A percentile compares a stretch with the other conserved stretches of the same genome.
Evolutionary conservation across 1,140 invertebrate species (phyloP).

Genomic region (Drosophila ironensis): DNA sequence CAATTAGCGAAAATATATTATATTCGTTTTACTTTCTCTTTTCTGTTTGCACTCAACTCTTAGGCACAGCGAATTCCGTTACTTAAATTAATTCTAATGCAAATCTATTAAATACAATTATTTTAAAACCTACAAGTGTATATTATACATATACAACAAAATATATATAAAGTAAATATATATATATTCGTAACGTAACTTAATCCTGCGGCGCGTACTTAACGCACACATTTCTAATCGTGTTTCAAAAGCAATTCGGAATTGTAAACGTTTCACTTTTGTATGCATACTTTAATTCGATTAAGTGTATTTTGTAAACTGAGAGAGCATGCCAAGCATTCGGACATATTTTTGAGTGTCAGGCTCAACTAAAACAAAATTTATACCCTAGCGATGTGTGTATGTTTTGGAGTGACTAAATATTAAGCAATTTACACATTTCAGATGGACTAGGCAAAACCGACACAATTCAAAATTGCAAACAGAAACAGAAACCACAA

Average conservation of each 20-base stretch:
- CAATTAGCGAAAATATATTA: conserved; percentile 56
- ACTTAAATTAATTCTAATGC: conserved; percentile 63
- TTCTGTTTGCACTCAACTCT: conserved; percentile 16
- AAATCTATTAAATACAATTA: conserved; percentile 35
- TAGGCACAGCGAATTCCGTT: conserved; percentile 57
- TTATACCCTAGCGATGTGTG: conserved; percentile 3
- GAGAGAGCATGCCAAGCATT: conserved; percentile 67
- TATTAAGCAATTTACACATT: conserved; percentile 58
- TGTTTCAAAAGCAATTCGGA: conserved; percentile 29
- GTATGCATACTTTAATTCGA: conserved; percentile 13
- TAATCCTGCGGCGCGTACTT: conserved; percentile 43
- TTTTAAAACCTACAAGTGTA: neutral
- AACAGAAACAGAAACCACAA: conserved; percentile 3
- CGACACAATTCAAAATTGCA: conserved; percentile 39
- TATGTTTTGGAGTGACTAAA: conserved; percentile 18
- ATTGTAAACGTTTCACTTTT: conserved; percentile 23
- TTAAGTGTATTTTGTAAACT: conserved; percentile 48
- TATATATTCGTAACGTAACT: conserved; percentile 18
- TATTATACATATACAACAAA: no score
- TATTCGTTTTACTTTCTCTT: conserved; percentile 17
- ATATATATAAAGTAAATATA: no score
- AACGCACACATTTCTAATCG: conserved; percentile 44
- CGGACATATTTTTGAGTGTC: conserved; percentile 72
- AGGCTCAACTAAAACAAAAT: conserved; percentile 45
- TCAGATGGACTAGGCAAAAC: conserved; percentile 33